Percentiles rank a stretch among this genome's conserved stretches.
Evolutionary conservation across 2,797 vertebrate species (phyloP).

Genomic region (Gobionotothen gibberifrons): DNA sequence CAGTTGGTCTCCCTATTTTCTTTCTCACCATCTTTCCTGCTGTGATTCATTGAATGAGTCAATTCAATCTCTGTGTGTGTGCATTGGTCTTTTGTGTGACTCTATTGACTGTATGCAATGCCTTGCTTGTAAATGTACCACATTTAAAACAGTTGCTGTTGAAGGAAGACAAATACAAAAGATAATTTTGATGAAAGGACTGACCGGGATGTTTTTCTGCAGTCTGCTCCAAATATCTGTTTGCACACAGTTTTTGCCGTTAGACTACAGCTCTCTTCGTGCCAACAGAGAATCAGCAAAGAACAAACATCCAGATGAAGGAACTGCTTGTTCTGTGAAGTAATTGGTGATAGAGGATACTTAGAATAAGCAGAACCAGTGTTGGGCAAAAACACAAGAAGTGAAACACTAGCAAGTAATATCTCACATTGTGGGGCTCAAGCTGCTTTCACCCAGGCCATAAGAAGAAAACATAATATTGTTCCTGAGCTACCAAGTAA

Average conservation of each 20-base stretch:
- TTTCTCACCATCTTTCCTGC: constrained; percentile 45
- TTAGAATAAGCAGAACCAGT: constrained; percentile 15
- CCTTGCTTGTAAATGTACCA: constrained; percentile 36
- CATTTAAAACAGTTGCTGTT: constrained; percentile 24
- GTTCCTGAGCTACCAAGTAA: constrained; percentile 45
- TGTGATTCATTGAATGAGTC: constrained; percentile 46
- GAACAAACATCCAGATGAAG: background rate
- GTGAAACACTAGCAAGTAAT: constrained; percentile 38
- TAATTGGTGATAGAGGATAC: constrained; percentile 24
- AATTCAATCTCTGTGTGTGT: constrained; percentile 34
- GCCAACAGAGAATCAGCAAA: constrained; percentile 15
- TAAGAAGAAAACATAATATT: constrained; percentile 56
- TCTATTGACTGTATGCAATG: constrained; percentile 26
- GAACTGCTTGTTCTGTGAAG: constrained; percentile 19
- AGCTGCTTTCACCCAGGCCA: constrained; percentile 10
- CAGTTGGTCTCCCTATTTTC: constrained; percentile 40
- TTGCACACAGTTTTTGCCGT: constrained; percentile 12
- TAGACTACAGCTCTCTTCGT: constrained; percentile 12
- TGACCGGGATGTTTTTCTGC: constrained; percentile 20
- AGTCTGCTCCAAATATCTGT: constrained; percentile 26
- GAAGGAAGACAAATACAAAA: constrained; percentile 28
- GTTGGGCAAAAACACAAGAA: constrained; percentile 17
- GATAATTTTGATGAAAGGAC: constrained; percentile 32
- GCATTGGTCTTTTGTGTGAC: constrained; percentile 31
- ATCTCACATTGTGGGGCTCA: constrained; percentile 28